phyloP scores from a whole-genome alignment of 2,888 invertebrate species.

The Melitaea athalia region DNA sequence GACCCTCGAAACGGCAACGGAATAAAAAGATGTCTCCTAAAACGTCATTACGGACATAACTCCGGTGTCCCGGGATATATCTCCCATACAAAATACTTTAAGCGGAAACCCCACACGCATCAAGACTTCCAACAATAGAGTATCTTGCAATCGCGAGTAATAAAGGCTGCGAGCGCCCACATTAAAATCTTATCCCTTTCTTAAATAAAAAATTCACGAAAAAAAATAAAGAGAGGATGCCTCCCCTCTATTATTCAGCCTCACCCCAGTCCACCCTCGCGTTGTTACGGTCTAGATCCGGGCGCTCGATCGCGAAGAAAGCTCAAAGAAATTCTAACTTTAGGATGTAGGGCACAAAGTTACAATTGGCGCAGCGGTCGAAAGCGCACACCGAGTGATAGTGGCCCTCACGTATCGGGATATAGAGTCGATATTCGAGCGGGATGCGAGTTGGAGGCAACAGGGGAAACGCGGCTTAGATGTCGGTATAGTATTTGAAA shows the following conservation, averaged over 20 bases:
- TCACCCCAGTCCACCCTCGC: constrained; percentile 53
- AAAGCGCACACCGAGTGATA: constrained; percentile 43
- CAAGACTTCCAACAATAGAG: constrained; percentile 72
- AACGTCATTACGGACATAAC: constrained; percentile 67
- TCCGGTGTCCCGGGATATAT: constrained; percentile 56
- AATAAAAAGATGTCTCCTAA: constrained; percentile 58
- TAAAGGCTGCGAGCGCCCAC: constrained; percentile 77
- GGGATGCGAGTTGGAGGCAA: constrained; percentile 46
- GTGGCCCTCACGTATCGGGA: constrained; percentile 49
- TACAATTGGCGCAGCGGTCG: constrained; percentile 62
- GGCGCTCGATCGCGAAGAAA: constrained; percentile 50
- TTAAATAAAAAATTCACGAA: constrained; percentile 83
- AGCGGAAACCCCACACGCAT: constrained; percentile 79
- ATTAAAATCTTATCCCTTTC: constrained; percentile 83
- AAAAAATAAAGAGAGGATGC: constrained; percentile 74
- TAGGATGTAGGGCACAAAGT: constrained; percentile 65
- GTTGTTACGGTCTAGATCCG: constrained; percentile 49
- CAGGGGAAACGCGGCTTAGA: constrained; percentile 65
- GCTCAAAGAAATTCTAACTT: constrained; percentile 71
- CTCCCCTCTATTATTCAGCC: constrained; percentile 77
- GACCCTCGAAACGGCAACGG: constrained; percentile 49
- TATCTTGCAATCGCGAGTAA: constrained; percentile 77
- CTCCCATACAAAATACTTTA: constrained; percentile 77
- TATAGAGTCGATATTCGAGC: constrained; percentile 62
- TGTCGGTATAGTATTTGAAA: constrained; percentile 73